These are phyloP conservation scores for Keiferia lycopersicella DNA, from an alignment of 2,888 invertebrate species.

Conservation along the genomic window DNA sequence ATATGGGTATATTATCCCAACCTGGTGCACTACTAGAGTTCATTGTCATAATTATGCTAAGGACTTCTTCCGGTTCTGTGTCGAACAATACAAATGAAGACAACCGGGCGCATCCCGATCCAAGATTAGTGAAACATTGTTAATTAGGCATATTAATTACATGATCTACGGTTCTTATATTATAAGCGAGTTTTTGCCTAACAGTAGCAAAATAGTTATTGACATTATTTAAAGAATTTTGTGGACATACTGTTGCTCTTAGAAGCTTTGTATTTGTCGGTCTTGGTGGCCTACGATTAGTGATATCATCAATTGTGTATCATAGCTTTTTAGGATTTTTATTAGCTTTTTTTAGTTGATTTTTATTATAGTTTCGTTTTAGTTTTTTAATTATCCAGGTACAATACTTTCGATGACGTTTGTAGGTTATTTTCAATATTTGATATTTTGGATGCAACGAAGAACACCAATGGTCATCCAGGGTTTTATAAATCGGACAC, in stretches of 20 bases:
- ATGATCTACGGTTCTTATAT: not conserved
- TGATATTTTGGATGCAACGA: not conserved
- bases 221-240: not conserved
- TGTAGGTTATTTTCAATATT: not conserved
- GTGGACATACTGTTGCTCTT: not conserved
- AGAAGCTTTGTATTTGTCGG: not conserved
- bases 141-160: not conserved
- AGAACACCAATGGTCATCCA: not conserved
- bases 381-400: not conserved
- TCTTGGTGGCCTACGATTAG: not conserved
- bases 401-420: not conserved
- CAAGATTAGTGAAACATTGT: not conserved
- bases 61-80: not conserved
- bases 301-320: not conserved
- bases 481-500: not conserved
- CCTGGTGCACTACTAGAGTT: no score
- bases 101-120: not conserved
- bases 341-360: not conserved
- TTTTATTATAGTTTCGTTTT: not conserved
- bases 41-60: not conserved
- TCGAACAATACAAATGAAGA: not conserved
- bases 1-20: not conserved
- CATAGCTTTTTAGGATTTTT: not conserved
- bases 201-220: constrained; percentile 3
- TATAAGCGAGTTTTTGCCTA: not conserved